phyloP scores from a whole-genome alignment of 2,113 vertebrate genomes.

The Dasyurus viverrinus region DNA sequence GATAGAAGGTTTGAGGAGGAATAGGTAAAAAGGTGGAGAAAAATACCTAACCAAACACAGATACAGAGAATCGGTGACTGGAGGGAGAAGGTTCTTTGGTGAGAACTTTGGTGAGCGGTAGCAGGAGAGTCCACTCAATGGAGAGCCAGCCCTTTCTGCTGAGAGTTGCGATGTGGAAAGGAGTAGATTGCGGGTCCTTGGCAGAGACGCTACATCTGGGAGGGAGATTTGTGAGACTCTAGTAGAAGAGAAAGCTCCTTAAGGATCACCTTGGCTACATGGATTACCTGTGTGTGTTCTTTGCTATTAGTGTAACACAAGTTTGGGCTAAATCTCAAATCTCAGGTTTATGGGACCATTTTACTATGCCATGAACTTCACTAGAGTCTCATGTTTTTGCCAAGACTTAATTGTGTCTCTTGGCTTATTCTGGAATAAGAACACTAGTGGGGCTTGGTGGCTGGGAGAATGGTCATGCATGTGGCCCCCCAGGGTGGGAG shows the following conservation, averaged over 20 bases:
- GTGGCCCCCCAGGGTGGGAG: too few relatives aligned
- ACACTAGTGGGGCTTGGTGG: background rate
- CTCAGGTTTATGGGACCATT: background rate
- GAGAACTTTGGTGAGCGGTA: background rate
- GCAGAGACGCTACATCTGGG: too few relatives aligned
- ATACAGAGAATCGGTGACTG: background rate
- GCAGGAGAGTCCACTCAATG: background rate
- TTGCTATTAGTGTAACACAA: background rate
- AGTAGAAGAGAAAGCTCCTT: background rate
- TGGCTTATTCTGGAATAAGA: background rate
- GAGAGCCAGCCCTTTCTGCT: background rate
- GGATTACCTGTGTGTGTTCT: background rate
- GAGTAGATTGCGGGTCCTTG: background rate
- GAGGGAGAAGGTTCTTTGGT: background rate
- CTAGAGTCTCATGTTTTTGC: background rate
- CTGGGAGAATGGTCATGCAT: too few relatives aligned
- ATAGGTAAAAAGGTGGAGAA: background rate
- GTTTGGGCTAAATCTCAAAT: background rate
- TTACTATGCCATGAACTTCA: background rate
- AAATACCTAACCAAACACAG: background rate
- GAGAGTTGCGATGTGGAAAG: background rate
- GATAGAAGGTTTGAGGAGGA: background rate
- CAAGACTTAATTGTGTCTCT: background rate
- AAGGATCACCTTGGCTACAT: background rate
- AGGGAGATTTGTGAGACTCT: background rate